Evolutionary conservation across 2,113 vertebrate species (phyloP).

Genomic region (Pyrgilauda ruficollis): DNA sequence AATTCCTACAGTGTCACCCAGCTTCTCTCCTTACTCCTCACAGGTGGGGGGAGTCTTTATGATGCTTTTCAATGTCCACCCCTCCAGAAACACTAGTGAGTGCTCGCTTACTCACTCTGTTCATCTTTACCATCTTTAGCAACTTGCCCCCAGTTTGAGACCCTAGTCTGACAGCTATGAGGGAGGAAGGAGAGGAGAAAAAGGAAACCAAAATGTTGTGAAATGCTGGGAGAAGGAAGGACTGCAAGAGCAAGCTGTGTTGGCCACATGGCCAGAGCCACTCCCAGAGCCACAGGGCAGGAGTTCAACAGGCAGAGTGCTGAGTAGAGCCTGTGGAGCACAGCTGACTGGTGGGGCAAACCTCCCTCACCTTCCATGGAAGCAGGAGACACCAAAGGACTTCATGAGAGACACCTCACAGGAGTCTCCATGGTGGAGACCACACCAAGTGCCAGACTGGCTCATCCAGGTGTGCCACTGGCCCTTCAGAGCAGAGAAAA

Average conservation of each 20-base stretch:
- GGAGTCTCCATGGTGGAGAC: neutral
- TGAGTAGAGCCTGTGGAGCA: neutral
- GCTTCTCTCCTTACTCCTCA: neutral
- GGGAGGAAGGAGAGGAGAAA: neutral
- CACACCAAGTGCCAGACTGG: fast-evolving
- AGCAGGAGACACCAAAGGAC: neutral
- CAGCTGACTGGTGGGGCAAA: neutral
- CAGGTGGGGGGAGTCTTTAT: fast-evolving
- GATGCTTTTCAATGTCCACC: neutral
- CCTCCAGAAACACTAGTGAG: neutral
- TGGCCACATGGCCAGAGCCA: neutral
- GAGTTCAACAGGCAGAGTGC: fast-evolving
- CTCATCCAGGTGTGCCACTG: fast-evolving
- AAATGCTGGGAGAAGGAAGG: neutral
- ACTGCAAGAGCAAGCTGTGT: neutral
- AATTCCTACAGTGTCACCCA: neutral
- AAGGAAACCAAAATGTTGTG: neutral
- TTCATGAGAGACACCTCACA: neutral
- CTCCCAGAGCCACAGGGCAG: neutral
- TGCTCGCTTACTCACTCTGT: neutral
- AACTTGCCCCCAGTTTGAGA: neutral
- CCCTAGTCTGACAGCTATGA: neutral
- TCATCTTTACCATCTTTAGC: neutral
- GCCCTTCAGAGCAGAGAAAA: neutral
- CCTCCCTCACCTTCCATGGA: neutral